These are phyloP conservation scores for Amblyopsis rosae DNA, from an alignment of 2,113 vertebrate species.

Conservation along the genomic window DNA sequence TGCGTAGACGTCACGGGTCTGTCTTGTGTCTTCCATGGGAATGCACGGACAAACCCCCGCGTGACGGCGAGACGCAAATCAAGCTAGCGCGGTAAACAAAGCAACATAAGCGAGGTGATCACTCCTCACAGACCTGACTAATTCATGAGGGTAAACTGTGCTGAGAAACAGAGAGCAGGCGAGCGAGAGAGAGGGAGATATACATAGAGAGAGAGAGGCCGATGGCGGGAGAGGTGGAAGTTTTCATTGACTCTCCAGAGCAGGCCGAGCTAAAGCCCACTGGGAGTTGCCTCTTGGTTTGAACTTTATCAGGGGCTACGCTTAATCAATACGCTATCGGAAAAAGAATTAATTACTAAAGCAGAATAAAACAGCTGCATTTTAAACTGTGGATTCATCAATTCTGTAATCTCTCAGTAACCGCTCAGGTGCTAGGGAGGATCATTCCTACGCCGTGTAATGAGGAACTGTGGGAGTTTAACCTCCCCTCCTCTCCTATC, in stretches of 20 bases:
- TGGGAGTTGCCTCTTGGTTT: conserved; percentile 96
- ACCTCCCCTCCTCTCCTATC: conserved; percentile 56
- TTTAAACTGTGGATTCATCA: conserved; percentile 99
- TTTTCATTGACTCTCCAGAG: conserved; percentile 97
- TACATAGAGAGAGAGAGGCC: conserved; percentile 79
- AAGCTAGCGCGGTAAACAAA: conserved; percentile 85
- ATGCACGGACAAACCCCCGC: conserved; percentile 73
- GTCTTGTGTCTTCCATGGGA: conserved; percentile 47
- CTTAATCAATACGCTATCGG: conserved; percentile 99
- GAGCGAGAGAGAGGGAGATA: conserved; percentile 71
- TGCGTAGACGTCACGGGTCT: neutral
- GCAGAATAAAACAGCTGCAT: conserved; percentile 99
- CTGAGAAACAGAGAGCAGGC: conserved; percentile 81
- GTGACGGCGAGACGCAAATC: conserved; percentile 84
- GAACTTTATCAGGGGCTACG: conserved; percentile 99
- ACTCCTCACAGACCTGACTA: conserved; percentile 91
- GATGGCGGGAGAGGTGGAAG: conserved; percentile 91
- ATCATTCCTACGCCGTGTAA: conserved; percentile 96
- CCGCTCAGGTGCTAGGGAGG: conserved; percentile 93
- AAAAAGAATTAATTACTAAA: conserved; percentile 99
- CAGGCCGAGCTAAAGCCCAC: conserved; percentile 76
- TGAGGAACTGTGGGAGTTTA: conserved; percentile 99
- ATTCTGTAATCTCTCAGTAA: conserved; percentile 99
- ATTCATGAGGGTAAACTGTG: conserved; percentile 95
- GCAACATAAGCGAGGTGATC: conserved; percentile 84